Percentiles rank a stretch among this genome's conserved stretches.
Conservation (phyloP, 2,113 vertebrate species). For the Mixornis gularis region DNA sequence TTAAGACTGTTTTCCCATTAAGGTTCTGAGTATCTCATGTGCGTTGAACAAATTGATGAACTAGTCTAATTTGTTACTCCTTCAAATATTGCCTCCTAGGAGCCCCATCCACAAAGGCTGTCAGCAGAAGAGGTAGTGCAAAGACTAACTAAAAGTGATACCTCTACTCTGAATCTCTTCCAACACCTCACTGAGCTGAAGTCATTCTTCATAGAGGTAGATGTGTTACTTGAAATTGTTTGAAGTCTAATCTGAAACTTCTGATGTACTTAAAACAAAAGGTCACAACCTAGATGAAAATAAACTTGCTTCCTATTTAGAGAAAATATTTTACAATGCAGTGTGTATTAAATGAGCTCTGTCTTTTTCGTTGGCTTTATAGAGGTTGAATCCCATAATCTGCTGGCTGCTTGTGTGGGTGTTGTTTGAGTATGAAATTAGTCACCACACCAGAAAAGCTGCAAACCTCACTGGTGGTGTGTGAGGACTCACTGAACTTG, state of each 20-base stretch:
- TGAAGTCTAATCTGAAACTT: not conserved
- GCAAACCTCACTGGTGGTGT: not conserved
- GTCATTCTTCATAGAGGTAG: conserved; percentile 96
- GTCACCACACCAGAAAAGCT: not conserved
- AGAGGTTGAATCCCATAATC: not conserved
- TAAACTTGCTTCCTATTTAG: not conserved
- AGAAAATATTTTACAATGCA: not conserved
- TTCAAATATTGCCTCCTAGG: conserved; percentile 72
- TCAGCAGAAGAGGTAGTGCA: conserved; percentile 88
- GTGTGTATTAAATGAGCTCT: not conserved
- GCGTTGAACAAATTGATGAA: not conserved
- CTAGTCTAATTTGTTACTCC: not conserved
- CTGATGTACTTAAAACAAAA: not conserved
- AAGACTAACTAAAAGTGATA: conserved; percentile 82
- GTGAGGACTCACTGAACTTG: not conserved
- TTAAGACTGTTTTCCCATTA: not conserved
- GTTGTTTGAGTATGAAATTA: not conserved
- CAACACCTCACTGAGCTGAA: conserved; percentile 91
- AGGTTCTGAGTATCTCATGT: not conserved
- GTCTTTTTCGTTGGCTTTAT: not conserved
- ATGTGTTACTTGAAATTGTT: not conserved
- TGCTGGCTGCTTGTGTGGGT: not conserved
- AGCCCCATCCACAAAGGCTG: conserved; percentile 90
- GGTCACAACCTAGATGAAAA: not conserved
- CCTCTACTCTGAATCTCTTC: conserved; percentile 83